phyloP scores from a whole-genome alignment of 37 sponge, comb jelly and placozoan genomes.

The Chondrosia reniformis region DNA sequence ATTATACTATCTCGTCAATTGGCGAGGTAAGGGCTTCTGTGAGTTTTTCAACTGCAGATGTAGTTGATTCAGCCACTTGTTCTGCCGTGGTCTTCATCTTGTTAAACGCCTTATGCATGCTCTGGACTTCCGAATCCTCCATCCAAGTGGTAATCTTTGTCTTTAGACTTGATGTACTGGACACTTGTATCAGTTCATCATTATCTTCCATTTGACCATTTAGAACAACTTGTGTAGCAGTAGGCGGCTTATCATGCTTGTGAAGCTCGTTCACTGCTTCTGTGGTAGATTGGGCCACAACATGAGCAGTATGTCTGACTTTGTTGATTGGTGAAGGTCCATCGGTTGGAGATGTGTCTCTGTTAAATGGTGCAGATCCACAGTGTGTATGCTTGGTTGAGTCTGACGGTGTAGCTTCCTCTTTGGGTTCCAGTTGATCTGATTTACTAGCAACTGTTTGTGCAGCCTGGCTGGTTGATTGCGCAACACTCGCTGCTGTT shows the following conservation, averaged over 20 bases:
- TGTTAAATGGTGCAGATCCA: background rate
- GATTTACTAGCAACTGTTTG: background rate
- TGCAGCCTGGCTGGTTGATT: constrained; percentile 54
- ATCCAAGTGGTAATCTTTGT: constrained; percentile 10
- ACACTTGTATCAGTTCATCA: background rate
- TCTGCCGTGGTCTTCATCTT: constrained; percentile 40
- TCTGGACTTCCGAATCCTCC: background rate
- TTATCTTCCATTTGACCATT: background rate
- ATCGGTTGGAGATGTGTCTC: background rate
- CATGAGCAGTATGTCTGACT: constrained; percentile 31
- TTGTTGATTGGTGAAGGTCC: constrained; percentile 3
- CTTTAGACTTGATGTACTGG: background rate
- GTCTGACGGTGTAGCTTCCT: background rate
- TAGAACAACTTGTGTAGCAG: background rate
- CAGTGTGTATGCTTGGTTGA: too few relatives aligned
- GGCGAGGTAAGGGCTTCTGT: constrained; percentile 14
- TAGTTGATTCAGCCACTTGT: constrained; percentile 54
- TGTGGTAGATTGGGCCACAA: constrained; percentile 55
- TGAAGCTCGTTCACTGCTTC: constrained; percentile 42
- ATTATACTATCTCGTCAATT: too few relatives aligned
- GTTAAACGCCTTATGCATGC: background rate
- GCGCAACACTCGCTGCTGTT: constrained; percentile 57
- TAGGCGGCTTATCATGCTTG: background rate
- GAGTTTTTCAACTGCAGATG: constrained; percentile 54
- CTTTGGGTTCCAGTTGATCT: background rate